Base-by-base conservation (phyloP, 2,888 invertebrate species). In the Rotaria macrura region DNA sequence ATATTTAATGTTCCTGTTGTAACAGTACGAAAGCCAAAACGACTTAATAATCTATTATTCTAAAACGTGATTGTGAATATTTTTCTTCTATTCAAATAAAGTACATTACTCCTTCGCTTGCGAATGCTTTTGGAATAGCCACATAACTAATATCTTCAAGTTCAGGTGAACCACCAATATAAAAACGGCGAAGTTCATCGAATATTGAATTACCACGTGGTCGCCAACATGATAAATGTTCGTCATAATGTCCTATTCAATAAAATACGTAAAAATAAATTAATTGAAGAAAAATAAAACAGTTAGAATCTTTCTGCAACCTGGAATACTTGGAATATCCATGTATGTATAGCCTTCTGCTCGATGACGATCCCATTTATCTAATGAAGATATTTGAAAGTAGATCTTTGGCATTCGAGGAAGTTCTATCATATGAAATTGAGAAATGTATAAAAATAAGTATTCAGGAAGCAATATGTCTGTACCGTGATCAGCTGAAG, bases 101-200 rank as follows among this genome's bases (percentile, higher is more conserved):
- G 14, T n/a, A 47, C 0, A 20, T 43, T 40, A 43, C 72, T 54
- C 38, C 17, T 38, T 52, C 25, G 14, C 4, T 49, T 74, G 54
- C n/a, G 54, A 79, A 74, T 79, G 40, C n/a, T 79, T 52, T 38
- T 47, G 86, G 86, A 34, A 86, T n/a, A 17, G 85, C 85, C 40
- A 74, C 38, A 52, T 86, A 86, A 54, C 57, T 54, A 0, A 86
- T 34, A 47, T 86, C 83, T 72, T 85, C 86, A 34, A 86, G 23
- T 65, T 86, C 86, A 10, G 49, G 38, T 14, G 85, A 85, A 29
- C 86, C 86, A 12, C 86, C 86, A 14, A 86, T 86, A 47, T 85
- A 86, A 83, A 86, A 86, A 12, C 85, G 38, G 38, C 86, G 83
- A 25, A 86, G 38, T 65, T 86, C 86, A 84, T 86, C 79, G 20